Evolutionary conservation across 1,140 invertebrate species (phyloP).

Genomic region (Chironomus tepperi): DNA sequence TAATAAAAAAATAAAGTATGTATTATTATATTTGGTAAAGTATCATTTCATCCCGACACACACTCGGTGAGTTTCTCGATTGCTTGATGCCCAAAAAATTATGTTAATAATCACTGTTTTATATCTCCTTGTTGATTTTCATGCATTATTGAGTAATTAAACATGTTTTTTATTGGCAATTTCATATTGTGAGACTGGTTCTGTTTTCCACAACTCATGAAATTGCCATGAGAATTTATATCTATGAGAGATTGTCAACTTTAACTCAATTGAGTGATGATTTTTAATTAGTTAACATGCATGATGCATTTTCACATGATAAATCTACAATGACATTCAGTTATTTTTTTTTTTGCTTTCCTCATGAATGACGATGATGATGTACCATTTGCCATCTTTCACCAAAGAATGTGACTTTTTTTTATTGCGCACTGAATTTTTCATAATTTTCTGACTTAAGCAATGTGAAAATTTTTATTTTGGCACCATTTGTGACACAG

Average conservation of each 20-base stretch:
- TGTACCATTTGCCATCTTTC: neutral
- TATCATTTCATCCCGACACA: neutral
- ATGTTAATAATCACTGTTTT: neutral
- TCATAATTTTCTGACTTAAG: neutral
- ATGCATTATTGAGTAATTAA: neutral
- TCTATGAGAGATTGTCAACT: neutral
- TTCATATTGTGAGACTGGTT: neutral
- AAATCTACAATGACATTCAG: neutral
- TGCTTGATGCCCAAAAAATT: neutral
- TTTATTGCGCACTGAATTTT: neutral
- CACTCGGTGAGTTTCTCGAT: neutral
- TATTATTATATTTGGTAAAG: too few relatives aligned
- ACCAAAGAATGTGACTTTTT: neutral
- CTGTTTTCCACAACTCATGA: neutral
- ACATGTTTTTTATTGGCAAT: neutral
- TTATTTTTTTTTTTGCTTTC: neutral
- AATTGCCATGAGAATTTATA: neutral
- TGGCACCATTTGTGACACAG: neutral
- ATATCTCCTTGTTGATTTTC: too few relatives aligned
- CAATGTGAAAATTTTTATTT: neutral
- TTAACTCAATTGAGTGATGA: conserved; percentile 16
- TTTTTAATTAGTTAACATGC: conserved; percentile 20
- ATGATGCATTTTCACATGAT: neutral
- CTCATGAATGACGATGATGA: neutral
- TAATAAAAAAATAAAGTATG: too few relatives aligned